Conservation (phyloP, 2,113 vertebrate genomes). For the Pseudorhombus dupliciocellatus region DNA sequence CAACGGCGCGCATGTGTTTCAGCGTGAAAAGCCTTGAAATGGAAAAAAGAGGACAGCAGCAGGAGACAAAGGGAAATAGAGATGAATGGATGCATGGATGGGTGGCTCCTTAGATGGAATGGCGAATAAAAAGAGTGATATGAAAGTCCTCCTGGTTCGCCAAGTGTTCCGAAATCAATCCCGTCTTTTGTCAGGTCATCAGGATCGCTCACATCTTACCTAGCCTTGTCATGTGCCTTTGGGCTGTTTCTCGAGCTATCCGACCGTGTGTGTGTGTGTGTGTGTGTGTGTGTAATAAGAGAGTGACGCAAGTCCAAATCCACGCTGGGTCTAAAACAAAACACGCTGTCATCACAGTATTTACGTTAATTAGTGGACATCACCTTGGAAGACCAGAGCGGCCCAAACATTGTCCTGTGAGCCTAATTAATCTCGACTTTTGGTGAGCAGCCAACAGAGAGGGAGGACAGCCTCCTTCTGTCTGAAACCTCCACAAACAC, state of each 20-base stretch:
- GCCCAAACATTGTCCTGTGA: constrained; percentile 58
- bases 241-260: constrained; percentile 1
- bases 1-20: neutral
- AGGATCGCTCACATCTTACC: constrained; percentile 15
- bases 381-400: constrained; percentile 52
- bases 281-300: constrained; percentile 4
- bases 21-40: constrained; percentile 11
- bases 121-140: constrained; percentile 11
- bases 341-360: constrained; percentile 18
- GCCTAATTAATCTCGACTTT: constrained; percentile 69
- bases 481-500: constrained; percentile 57
- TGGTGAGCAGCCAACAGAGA: constrained; percentile 62
- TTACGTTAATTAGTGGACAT: constrained; percentile 50
- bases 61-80: neutral
- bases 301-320: constrained; percentile 8
- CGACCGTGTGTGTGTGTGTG: constrained; percentile 4
- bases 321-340: neutral
- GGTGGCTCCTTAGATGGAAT: constrained; percentile 11
- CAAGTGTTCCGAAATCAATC: constrained; percentile 17
- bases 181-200: neutral
- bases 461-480: constrained; percentile 63
- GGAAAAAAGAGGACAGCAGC: neutral
- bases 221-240: neutral
- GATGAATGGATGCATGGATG: constrained; percentile 14
- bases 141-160: neutral